Base-by-base conservation (phyloP, 2,797 vertebrate species). In the Lycodopsis pacificus region DNA sequence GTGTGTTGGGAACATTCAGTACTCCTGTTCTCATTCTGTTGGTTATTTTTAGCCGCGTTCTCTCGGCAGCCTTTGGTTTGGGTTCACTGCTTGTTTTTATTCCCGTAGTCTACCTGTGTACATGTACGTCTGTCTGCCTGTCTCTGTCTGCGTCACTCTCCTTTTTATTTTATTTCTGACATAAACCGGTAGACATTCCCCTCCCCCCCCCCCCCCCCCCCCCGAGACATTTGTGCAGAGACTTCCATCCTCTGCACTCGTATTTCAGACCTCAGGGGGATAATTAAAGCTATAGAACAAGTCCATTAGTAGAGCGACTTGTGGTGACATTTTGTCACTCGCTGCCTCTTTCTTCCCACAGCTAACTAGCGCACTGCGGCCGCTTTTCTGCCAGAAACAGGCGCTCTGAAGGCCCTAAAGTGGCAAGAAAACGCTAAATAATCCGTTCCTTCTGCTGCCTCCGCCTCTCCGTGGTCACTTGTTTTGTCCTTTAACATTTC, bases 31-130 rank as follows among this genome's bases (percentile, higher is more conserved):
- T 80, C 42, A 32, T 82, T 87, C 81, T 90, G 82, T 90, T 57
- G 74, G 64, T 86, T 94, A 94, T 94, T 92, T 94, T 92, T 93
- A 94, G 90, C 82, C 1, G 19, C 46, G 76, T 73, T 88, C 82
- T 89, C 87, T 86, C 74, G n/a, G 78, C 86, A 92, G 91, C 83
- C 79, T 85, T 91, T 82, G 89, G 77, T 32, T 83, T 81, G 75
- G 58, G 74, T 90, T 90, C 87, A 77, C 77, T 36, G 71, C 90
- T 89, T 93, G 81, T 91, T 85, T 91, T 85, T 77, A 76, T 87
- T 81, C 73, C 75, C 73, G 34, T 73, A 58, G 74, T 79, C 81
- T 89, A 90, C 92, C 89, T 92, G 83, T 70, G 51, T 80, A 76
- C 77, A 13, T 80, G 71, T 69, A 14, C 64, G 65, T 75, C 66